Base-by-base conservation (phyloP, 2,888 invertebrate species). In the Oegoconia quadripuncta region DNA sequence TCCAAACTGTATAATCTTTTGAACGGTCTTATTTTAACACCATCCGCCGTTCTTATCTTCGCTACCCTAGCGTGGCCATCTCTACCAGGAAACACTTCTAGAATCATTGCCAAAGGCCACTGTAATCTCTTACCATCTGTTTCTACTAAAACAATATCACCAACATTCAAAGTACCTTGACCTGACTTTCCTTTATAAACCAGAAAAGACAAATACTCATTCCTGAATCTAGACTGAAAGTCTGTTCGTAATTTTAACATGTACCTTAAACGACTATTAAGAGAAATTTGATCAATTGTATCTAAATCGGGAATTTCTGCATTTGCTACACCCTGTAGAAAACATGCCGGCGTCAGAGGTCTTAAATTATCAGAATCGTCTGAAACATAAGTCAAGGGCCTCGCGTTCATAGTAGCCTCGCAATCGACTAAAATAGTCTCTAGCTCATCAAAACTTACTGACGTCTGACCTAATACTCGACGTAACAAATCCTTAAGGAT, bases 371-470 rank as follows among this genome's bases (percentile, higher is more conserved):
- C 26, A 5, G 11, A 4, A 8, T 26, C 26, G n/a, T 26, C 26
- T 7, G 48, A 16, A 43, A 44, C 16, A 41, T 44, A 9, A 14
- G 32, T 11, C 14, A 32, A 12, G 3, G 32, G 32, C 20, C 17
- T 4, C 7, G 32, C 8, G 18, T 18, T 32, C 16, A 32, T 11
- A 8, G 12, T 32, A 3, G 32, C 32, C 12, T 32, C 32, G 12
- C 32, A 32, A 4, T 32, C 32, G n/a, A 16, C 9, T 11, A 32
- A 32, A 9, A 32, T 8, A 5, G 32, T 32, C 18, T 32, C 32
- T 32, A 32, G 12, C 12, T 32, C 32, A 4, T 18, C 20, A 18
- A 17, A 32, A n/a, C 18, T 9, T 5, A 32, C 11, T 16, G 32
- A 32, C n/a, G 32, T 9, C n/a, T 32, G 8, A 18, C 18, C 32